Percentiles rank a stretch among this genome's conserved stretches.
Conservation (phyloP, 2,888 invertebrate species). For the Spilosoma lubricipeda region DNA sequence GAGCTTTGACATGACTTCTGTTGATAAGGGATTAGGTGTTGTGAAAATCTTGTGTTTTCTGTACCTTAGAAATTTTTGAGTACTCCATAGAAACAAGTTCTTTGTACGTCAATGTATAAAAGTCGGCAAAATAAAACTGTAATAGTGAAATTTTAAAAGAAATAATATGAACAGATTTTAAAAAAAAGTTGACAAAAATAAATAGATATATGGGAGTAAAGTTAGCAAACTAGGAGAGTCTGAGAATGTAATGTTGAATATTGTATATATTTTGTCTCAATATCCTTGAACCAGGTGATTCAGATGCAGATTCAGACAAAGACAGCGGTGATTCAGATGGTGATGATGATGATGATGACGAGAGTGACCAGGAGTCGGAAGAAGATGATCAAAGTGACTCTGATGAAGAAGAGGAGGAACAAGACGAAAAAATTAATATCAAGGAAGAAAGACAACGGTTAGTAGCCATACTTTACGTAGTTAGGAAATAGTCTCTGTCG, state of each 20-base stretch:
- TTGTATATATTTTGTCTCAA: background rate
- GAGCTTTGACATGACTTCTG: background rate
- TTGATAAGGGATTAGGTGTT: too few species aligned
- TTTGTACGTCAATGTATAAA: too few species aligned
- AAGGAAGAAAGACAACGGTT: slow-evolving; percentile 47
- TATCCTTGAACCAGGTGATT: slow-evolving; percentile 61
- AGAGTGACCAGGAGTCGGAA: slow-evolving; percentile 68
- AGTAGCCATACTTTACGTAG: slow-evolving; percentile 23
- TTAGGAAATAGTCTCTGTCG: background rate
- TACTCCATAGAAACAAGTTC: too few species aligned
- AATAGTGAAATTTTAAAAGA: too few species aligned
- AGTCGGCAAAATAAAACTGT: too few species aligned
- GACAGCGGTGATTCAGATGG: slow-evolving; percentile 53
- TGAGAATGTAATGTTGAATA: background rate
- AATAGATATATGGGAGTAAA: too few species aligned
- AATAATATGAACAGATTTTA: too few species aligned
- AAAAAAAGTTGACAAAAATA: too few species aligned
- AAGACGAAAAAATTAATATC: slow-evolving; percentile 61
- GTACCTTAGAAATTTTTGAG: background rate
- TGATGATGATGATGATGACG: slow-evolving; percentile 63
- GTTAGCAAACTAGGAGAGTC: too few species aligned
- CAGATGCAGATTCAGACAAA: slow-evolving; percentile 52
- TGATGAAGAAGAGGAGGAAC: slow-evolving; percentile 67
- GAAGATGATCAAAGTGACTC: slow-evolving; percentile 53
- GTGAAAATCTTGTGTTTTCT: background rate